Conservation (phyloP, 2,888 invertebrate species). For the Mechanitis messenoides region DNA sequence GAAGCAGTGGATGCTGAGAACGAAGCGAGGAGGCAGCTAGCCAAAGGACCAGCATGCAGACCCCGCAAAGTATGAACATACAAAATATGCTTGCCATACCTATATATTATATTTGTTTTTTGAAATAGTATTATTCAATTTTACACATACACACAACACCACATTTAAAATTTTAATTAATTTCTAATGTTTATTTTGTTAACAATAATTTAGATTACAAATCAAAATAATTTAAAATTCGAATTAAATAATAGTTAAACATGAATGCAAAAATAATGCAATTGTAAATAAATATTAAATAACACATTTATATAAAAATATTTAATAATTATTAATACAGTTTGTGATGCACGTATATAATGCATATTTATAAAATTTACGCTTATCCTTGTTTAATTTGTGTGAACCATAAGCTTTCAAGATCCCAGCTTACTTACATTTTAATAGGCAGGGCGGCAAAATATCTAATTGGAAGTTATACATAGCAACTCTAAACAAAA, state of each 20-base stretch:
- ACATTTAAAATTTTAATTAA: no score
- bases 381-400: neutral
- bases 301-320: neutral
- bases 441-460: neutral
- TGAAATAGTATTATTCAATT: neutral
- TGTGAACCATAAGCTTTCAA: neutral
- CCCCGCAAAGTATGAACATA: constrained; percentile 73
- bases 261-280: neutral
- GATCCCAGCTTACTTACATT: neutral
- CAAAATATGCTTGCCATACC: neutral
- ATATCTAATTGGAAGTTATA: neutral
- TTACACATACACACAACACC: no score
- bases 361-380: neutral
- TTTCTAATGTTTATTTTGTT: neutral
- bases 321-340: neutral
- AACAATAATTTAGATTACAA: neutral
- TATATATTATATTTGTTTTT: neutral
- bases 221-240: neutral
- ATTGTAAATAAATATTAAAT: neutral
- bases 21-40: constrained; percentile 81
- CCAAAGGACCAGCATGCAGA: constrained; percentile 84
- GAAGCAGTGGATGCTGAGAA: constrained; percentile 85
- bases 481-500: neutral
- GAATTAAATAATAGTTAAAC: no score
- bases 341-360: constrained; percentile 1